phyloP scores from a whole-genome alignment of 1,140 invertebrate genomes.

The Lucilia cuprina region DNA sequence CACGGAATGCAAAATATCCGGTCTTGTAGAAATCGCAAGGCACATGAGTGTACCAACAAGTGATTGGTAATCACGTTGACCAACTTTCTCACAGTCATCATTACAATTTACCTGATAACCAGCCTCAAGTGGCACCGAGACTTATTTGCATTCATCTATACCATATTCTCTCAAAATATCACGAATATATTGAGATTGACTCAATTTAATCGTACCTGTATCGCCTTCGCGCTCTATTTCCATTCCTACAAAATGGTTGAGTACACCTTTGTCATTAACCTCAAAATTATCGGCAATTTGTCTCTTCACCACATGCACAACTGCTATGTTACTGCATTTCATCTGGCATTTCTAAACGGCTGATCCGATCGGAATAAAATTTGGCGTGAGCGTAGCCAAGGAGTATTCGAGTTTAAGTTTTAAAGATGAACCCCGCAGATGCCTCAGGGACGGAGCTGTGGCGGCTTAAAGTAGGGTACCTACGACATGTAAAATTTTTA shows the following conservation, averaged over 20 bases:
- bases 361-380: too few species aligned
- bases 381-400: too few species aligned
- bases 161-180: slow-evolving; percentile 47
- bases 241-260: background rate
- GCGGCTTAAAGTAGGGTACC: too few species aligned
- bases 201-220: background rate
- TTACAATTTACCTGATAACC: slow-evolving; percentile 14
- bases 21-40: slow-evolving; percentile 19
- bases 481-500: too few species aligned
- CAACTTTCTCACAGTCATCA: background rate
- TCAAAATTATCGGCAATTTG: slow-evolving; percentile 15
- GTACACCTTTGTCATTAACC: background rate
- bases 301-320: slow-evolving; percentile 48
- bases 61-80: slow-evolving; percentile 24
- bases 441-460: too few species aligned
- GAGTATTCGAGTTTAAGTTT: too few species aligned
- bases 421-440: too few species aligned
- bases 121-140: background rate
- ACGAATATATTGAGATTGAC: slow-evolving; percentile 40
- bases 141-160: slow-evolving; percentile 14
- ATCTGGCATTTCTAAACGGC: too few species aligned
- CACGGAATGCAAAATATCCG: slow-evolving; percentile 37
- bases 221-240: background rate
- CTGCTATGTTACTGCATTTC: too few species aligned
- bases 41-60: slow-evolving; percentile 26